A percentile compares a stretch with the other conserved stretches of the same genome.
These are phyloP conservation scores for Drosophila simulans DNA, from an alignment of 1,140 invertebrate genomes.

Conservation along the genomic window DNA sequence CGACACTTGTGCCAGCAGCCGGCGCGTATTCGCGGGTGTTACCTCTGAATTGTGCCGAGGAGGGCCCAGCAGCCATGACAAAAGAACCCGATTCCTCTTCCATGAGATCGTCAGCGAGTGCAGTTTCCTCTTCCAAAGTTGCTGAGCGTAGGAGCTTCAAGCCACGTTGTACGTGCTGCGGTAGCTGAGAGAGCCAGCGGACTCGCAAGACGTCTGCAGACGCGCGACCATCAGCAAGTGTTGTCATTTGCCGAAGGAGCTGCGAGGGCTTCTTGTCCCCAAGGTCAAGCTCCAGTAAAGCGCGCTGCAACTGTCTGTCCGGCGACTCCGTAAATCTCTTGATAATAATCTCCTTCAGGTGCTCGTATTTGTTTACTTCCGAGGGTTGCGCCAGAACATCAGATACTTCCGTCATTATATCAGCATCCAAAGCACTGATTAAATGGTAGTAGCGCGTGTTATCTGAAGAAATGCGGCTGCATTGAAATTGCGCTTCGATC, in stretches of 20 bases:
- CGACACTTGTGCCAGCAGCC: neutral
- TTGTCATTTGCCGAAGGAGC: neutral
- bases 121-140: neutral
- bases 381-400: no score
- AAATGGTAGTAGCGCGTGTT: neutral
- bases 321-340: neutral
- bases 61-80: neutral
- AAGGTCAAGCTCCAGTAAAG: neutral
- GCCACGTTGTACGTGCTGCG: neutral
- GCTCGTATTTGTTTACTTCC: neutral
- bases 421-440: neutral
- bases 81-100: neutral
- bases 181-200: neutral
- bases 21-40: neutral
- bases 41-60: neutral
- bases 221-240: neutral
- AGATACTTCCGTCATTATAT: no score
- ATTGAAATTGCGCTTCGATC: neutral
- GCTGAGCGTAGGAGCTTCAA: neutral
- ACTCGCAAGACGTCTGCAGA: neutral
- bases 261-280: neutral
- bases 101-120: neutral
- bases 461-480: neutral
- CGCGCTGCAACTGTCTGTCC: neutral
- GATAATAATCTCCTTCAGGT: neutral